phyloP scores from a whole-genome alignment of 2,797 vertebrate species.

The Falco concolor region DNA sequence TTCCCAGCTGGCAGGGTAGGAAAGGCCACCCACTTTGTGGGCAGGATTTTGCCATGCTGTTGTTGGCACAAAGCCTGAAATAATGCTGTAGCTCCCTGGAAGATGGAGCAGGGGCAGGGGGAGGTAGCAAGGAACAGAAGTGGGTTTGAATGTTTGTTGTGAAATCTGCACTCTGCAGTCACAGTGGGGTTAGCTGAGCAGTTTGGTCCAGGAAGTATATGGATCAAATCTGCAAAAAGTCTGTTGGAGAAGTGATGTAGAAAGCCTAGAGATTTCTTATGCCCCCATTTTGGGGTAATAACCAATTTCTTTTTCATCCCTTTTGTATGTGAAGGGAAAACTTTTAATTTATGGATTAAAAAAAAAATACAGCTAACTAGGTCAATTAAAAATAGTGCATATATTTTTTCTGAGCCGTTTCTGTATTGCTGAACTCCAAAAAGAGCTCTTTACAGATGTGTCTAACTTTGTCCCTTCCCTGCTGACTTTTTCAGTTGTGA shows the following conservation, averaged over 20 bases:
- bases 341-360: not conserved
- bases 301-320: not conserved
- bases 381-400: not conserved
- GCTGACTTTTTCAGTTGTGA: not conserved
- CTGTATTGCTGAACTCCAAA: not conserved
- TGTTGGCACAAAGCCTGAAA: not conserved
- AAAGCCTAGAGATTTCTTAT: not conserved
- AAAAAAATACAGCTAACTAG: not conserved
- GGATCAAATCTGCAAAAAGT: not conserved
- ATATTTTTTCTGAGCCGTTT: not conserved
- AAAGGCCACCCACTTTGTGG: not conserved
- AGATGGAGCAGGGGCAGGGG: not conserved
- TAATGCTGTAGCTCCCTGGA: not conserved
- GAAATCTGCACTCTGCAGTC: not conserved
- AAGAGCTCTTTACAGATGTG: not conserved
- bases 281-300: not conserved
- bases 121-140: not conserved
- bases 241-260: not conserved
- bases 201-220: not conserved
- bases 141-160: not conserved
- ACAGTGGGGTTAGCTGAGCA: not conserved
- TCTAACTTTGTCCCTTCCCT: constrained; percentile 11
- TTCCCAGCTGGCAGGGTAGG: not conserved
- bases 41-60: not conserved
- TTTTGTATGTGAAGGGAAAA: not conserved